phyloP scores from a whole-genome alignment of 2,113 vertebrate species.

The Marmota flaviventris region DNA sequence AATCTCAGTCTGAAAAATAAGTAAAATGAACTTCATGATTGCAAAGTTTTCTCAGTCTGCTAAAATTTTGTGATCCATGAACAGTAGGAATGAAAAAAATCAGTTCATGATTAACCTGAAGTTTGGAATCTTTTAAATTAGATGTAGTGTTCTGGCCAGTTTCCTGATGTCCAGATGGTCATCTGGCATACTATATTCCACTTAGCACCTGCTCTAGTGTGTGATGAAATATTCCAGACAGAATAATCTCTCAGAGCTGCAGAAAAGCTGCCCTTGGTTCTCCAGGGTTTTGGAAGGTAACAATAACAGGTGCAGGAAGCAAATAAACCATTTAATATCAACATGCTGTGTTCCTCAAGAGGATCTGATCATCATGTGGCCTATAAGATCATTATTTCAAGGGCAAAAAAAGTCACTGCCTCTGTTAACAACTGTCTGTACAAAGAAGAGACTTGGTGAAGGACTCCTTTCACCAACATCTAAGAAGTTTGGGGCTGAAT shows the following conservation, averaged over 20 bases:
- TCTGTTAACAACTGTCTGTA: background rate
- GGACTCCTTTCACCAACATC: background rate
- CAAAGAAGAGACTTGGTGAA: background rate
- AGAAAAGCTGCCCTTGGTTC: conserved; percentile 29
- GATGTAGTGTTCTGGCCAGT: background rate
- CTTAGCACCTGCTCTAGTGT: background rate
- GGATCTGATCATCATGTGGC: background rate
- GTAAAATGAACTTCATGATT: background rate
- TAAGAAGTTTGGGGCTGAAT: background rate
- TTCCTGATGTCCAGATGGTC: background rate
- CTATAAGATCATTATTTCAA: background rate
- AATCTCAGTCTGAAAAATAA: background rate
- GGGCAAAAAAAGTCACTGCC: background rate
- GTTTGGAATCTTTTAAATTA: conserved; percentile 17
- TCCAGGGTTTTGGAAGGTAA: conserved; percentile 38
- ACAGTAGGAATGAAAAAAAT: background rate
- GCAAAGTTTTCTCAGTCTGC: background rate
- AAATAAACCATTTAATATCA: conserved; percentile 42
- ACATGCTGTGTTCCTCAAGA: background rate
- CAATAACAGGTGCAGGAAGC: conserved; percentile 45
- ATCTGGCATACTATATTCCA: background rate
- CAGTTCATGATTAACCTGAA: background rate
- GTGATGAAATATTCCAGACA: conserved; percentile 47
- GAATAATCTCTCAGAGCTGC: conserved; percentile 57
- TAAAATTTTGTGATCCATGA: background rate